Conservation (phyloP, 1,140 invertebrate species). For the Campodea augens region DNA sequence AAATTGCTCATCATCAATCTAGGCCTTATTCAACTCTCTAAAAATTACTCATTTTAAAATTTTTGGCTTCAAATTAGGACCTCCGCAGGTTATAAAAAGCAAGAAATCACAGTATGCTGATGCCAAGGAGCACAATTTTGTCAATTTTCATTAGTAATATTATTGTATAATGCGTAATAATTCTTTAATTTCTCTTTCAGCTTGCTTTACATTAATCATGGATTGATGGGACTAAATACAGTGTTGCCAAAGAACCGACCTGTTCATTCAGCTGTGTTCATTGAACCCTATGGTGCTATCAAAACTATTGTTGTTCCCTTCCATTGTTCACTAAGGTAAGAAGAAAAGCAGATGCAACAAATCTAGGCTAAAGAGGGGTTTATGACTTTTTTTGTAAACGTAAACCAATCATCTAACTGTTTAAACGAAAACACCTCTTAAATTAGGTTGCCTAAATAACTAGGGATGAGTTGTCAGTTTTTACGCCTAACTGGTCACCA, state of each 20-base stretch:
- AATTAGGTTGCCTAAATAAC: background rate
- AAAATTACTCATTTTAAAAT: background rate
- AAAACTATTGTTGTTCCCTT: constrained; percentile 74
- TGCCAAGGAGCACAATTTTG: background rate
- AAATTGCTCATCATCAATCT: too few species aligned
- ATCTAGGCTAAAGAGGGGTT: background rate
- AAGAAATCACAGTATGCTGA: background rate
- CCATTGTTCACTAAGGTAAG: constrained; percentile 53
- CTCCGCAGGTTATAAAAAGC: background rate
- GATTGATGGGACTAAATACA: constrained; percentile 46
- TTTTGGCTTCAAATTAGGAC: background rate
- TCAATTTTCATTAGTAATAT: background rate
- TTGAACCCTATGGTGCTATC: constrained; percentile 58
- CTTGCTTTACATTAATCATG: constrained; percentile 56
- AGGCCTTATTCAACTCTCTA: too few species aligned
- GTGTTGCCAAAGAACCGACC: constrained; percentile 27
- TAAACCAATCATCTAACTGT: background rate
- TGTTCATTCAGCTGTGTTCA: constrained; percentile 49
- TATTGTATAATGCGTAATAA: background rate
- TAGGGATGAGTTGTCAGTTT: too few species aligned
- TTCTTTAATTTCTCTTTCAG: constrained; percentile 19
- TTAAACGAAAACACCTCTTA: background rate
- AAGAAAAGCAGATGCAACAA: background rate
- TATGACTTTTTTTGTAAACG: constrained; percentile 1
- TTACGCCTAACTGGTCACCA: too few species aligned